Evolutionary conservation across 2,888 invertebrate species (phyloP).

Genomic region (Molanna angustata): DNA sequence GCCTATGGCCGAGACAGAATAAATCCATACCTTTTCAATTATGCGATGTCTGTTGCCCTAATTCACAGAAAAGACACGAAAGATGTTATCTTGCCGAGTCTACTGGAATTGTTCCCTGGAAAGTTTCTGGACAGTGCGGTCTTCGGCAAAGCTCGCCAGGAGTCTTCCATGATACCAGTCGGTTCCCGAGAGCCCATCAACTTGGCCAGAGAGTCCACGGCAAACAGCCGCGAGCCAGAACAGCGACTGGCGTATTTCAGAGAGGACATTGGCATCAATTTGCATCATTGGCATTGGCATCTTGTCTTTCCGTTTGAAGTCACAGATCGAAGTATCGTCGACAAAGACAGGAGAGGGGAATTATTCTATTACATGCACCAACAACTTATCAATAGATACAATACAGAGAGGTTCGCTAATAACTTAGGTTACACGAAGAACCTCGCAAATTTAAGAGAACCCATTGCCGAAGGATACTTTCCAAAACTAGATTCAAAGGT

Average conservation of each 20-base stretch:
- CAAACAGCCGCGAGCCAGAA: slow-evolving; percentile 40
- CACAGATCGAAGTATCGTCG: slow-evolving; percentile 33
- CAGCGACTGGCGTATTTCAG: slow-evolving; percentile 47
- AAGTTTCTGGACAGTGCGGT: slow-evolving; percentile 50
- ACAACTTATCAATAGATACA: slow-evolving; percentile 42
- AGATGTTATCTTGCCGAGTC: slow-evolving; percentile 49
- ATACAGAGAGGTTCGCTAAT: slow-evolving; percentile 39
- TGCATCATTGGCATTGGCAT: slow-evolving; percentile 59
- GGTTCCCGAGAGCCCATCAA: slow-evolving; percentile 35
- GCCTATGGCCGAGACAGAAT: slow-evolving; percentile 56
- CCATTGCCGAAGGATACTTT: slow-evolving; percentile 76
- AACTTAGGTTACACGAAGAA: slow-evolving; percentile 34
- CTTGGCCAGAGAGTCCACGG: slow-evolving; percentile 40
- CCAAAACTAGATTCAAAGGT: slow-evolving; percentile 74
- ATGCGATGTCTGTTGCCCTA: slow-evolving; percentile 58
- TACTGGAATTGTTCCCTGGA: slow-evolving; percentile 53
- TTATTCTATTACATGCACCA: slow-evolving; percentile 46
- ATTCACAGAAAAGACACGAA: slow-evolving; percentile 55
- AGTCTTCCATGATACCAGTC: slow-evolving; percentile 39
- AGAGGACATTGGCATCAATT: slow-evolving; percentile 52
- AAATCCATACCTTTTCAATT: slow-evolving; percentile 61
- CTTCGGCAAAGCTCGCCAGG: slow-evolving; percentile 44
- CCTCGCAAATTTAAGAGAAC: slow-evolving; percentile 47
- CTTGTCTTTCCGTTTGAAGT: slow-evolving; percentile 41
- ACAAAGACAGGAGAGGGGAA: slow-evolving; percentile 42